Base-by-base conservation (phyloP, 2,888 invertebrate genomes). In the Hydrotaea diabolus region DNA sequence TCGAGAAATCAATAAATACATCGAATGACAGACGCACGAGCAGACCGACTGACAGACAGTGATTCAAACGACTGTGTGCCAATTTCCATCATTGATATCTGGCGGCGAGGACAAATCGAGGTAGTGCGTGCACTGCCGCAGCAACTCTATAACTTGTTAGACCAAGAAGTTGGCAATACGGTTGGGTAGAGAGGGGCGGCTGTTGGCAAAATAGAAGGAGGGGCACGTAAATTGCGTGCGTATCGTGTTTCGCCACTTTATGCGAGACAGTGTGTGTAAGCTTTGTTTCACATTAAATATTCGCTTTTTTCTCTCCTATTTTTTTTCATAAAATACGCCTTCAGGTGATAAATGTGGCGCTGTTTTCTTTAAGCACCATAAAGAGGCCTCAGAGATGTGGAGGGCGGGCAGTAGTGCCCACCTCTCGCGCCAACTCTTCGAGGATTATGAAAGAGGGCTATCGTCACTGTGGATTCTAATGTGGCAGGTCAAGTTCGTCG, bases 401-500 rank as follows among this genome's bases (percentile, higher is more conserved):
- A 8, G 9, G 39, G 39, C 31, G 39, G 39, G 9, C n/a, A n/a
- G n/a, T n/a, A 9, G 39, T 39, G 13, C 13, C 13, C 39, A n/a
- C n/a, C n/a, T n/a, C n/a, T n/a, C n/a, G n/a, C n/a, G n/a, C 31
- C 31, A 4, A 31, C 31, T 7, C 31, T 7, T 31, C 7, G 31
- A 39, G 1, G 3, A 8, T 39, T 39, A 1, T 2, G 4, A 39
- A 13, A 39, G 39, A 39, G 39, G 59, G 36, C 2, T 21, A 66
- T 9, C 13, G 26, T 2, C 0, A 62, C 2, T 13, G 36, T 39
- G 39, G 39, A 17, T 55, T 43, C n/a, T 59, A 55, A 21, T 85
- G 76, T 62, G 74, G 69, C 85, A 85, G 85, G 85, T 85, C 85
- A 85, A 85, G 85, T 85, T 85, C 82, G 77, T 49, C 17, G 39